Evolutionary conservation across 1,140 invertebrate species (phyloP).

Genomic region (Lethrus apterus): DNA sequence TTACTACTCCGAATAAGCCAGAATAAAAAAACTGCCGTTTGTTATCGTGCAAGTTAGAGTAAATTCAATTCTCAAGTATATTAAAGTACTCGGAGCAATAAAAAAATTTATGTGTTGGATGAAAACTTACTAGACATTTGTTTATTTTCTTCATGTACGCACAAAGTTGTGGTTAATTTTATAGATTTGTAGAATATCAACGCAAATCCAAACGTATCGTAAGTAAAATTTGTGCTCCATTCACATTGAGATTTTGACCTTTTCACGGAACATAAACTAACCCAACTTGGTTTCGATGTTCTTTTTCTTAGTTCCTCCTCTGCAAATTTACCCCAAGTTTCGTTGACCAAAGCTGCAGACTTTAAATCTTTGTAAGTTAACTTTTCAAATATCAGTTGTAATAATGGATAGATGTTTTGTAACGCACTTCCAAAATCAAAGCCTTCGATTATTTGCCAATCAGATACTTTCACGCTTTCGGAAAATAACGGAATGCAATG

Average conservation of each 20-base stretch:
- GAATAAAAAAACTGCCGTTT: no score
- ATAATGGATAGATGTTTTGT: slow-evolving; percentile 2
- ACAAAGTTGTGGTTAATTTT: neutral
- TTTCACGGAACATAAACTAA: neutral
- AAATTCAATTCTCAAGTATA: no score
- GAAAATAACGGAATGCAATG: no score
- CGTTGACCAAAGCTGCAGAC: neutral
- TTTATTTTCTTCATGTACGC: neutral
- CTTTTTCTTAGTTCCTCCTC: neutral
- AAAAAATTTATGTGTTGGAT: neutral
- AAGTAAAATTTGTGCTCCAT: slow-evolving; percentile 5
- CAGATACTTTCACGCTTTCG: no score
- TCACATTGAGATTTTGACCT: neutral
- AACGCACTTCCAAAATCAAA: slow-evolving; percentile 1
- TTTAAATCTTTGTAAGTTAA: slow-evolving; percentile 9
- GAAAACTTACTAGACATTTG: neutral
- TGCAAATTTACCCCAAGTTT: neutral
- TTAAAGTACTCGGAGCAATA: no score
- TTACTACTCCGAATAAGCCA: no score
- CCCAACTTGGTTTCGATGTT: neutral
- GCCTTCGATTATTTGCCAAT: neutral
- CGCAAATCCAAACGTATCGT: slow-evolving; percentile 1
- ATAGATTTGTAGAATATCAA: slow-evolving; percentile 9
- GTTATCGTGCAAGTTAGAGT: no score
- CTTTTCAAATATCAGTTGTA: slow-evolving; percentile 3